phyloP scores from a whole-genome alignment of 2,888 invertebrate genomes.

The Rosalia funebris region DNA sequence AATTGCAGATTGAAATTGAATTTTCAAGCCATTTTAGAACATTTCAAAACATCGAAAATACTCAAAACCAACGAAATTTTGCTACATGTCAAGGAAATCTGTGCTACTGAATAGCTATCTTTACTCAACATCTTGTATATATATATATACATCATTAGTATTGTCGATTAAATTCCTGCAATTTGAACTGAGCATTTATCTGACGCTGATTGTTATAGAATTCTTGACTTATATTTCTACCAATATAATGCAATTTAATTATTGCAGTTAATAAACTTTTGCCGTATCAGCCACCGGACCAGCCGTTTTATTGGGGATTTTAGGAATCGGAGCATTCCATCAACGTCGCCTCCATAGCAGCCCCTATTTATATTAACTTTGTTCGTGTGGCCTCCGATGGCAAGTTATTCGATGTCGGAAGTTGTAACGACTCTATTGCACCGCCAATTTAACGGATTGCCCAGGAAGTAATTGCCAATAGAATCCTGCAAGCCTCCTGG shows the following conservation, averaged over 20 bases:
- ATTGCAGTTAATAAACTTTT: slow-evolving; percentile 3
- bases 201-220: too few species aligned
- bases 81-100: too few species aligned
- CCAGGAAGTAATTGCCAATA: slow-evolving; percentile 38
- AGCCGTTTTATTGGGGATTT: slow-evolving; percentile 30
- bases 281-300: background rate
- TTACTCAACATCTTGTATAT: too few species aligned
- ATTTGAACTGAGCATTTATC: too few species aligned
- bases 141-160: too few species aligned
- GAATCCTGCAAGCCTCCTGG: slow-evolving; percentile 28
- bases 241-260: background rate
- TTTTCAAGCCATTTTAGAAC: too few species aligned
- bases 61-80: too few species aligned
- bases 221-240: too few species aligned
- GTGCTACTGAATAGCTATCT: too few species aligned
- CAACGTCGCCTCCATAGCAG: slow-evolving; percentile 51
- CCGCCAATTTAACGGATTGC: slow-evolving; percentile 46
- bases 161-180: too few species aligned
- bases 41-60: too few species aligned
- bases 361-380: slow-evolving; percentile 52
- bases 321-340: slow-evolving; percentile 50
- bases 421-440: slow-evolving; percentile 47
- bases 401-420: slow-evolving; percentile 43
- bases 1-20: too few species aligned
- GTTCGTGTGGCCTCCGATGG: slow-evolving; percentile 42